Conservation (phyloP, 2,888 invertebrate genomes). For the Agrotis segetum region DNA sequence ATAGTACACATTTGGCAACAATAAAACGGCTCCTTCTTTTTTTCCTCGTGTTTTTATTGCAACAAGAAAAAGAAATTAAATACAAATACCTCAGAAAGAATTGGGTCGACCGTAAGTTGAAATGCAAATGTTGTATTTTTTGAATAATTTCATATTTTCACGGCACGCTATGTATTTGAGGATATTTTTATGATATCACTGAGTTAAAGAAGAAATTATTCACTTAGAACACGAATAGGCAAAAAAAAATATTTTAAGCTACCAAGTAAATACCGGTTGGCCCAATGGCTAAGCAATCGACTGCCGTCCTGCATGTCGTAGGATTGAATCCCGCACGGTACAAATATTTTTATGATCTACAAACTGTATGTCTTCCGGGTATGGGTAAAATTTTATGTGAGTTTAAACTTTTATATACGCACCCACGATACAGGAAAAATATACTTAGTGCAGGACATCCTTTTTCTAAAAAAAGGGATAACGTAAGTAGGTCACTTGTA, state of each 20-base stretch:
- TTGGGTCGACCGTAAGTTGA: slow-evolving; percentile 53
- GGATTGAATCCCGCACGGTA: too few relatives aligned
- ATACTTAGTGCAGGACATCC: too few relatives aligned
- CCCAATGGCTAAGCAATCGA: too few relatives aligned
- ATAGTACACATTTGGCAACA: neutral
- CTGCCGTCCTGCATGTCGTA: too few relatives aligned
- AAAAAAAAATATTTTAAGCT: neutral
- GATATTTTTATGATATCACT: slow-evolving; percentile 19
- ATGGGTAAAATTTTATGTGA: too few relatives aligned
- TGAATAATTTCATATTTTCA: slow-evolving; percentile 44
- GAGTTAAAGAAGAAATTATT: slow-evolving; percentile 47
- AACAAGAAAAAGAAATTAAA: slow-evolving; percentile 32
- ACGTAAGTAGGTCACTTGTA: neutral
- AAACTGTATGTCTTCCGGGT: too few relatives aligned
- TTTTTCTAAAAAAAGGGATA: too few relatives aligned
- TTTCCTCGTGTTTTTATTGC: slow-evolving; percentile 21
- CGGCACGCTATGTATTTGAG: slow-evolving; percentile 48
- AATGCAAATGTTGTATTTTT: slow-evolving; percentile 58
- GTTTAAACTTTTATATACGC: too few relatives aligned
- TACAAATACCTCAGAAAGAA: slow-evolving; percentile 33
- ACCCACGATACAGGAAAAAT: too few relatives aligned
- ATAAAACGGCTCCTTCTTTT: slow-evolving; percentile 14
- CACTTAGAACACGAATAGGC: slow-evolving; percentile 4
- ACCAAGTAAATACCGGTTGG: neutral
- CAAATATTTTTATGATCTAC: too few relatives aligned